Base-by-base conservation (phyloP, 2,797 vertebrate species). In the Pantherophis alleghaniensis region DNA sequence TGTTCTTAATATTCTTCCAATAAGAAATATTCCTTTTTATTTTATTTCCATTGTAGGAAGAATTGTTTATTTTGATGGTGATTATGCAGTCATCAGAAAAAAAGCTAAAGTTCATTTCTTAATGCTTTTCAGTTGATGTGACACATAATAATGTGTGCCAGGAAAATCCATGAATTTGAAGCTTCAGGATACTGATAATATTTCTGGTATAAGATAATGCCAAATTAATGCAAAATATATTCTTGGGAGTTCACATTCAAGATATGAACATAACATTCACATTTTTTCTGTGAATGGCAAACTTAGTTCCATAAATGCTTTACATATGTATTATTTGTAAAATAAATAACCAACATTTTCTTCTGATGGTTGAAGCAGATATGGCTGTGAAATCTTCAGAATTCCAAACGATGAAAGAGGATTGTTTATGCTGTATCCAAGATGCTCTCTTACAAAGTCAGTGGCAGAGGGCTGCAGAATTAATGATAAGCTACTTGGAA, bases 391-490 rank as follows among this genome's bases (percentile, higher is more conserved):
- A 28, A 16, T 96, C 97, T 94, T 96, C 90, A 66, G 98, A 97
- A 69, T 99, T 99, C 95, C 97, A 93, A 37, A 96, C 95, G 94
- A 98, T 97, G 16, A 97, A 97, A 87, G 96, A 97, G 55, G 61
- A 86, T 0, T 99, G 99, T 96, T 97, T 99, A 92, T 95, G 93
- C 92, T 96, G 95, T 14, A 97, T 99, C 92, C 98, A 98, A 91
- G 98, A 98, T 91, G 98, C 98, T 1, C 93, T 99, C 96, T 96
- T 99, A 61, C 98, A 97, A 94, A 98, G 98, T 26, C 97, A 98
- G 32, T 99, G 99, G 99, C 95, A 98, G 63, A 98, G 97, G 13
- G 99, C 99, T 86, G 98, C 98, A 0, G 97, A 98, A 18, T 98
- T 98, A 92, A 97, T 99, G 97, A 95, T 95, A 1, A 98, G 92